Evolutionary conservation across 2,797 vertebrate genomes (phyloP).

Genomic region (Leucoraja ocellata): DNA sequence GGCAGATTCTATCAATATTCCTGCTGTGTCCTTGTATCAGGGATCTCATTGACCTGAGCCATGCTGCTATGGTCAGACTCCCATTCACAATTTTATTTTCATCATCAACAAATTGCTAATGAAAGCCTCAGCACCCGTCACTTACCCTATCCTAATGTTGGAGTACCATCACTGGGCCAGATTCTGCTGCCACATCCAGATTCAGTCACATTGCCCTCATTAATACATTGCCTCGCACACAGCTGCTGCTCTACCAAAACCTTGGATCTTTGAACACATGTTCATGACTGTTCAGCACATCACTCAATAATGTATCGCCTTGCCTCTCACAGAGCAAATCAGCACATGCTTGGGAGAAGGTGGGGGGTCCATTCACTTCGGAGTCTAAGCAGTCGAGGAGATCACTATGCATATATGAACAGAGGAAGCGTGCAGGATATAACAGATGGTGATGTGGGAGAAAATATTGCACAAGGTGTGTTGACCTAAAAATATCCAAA

Average conservation of each 20-base stretch:
- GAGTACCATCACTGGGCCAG: background rate
- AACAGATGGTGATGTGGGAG: background rate
- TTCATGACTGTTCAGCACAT: background rate
- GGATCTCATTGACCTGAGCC: background rate
- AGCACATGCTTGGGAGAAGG: background rate
- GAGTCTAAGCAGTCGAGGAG: background rate
- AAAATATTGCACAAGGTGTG: background rate
- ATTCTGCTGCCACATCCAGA: background rate
- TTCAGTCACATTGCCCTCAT: background rate
- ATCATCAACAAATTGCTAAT: background rate
- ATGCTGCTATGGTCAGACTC: background rate
- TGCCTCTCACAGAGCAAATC: background rate
- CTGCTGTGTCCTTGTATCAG: background rate
- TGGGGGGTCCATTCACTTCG: background rate
- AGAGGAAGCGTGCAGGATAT: background rate
- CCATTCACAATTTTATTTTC: background rate
- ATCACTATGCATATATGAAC: background rate
- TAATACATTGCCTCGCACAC: background rate
- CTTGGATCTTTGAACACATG: background rate
- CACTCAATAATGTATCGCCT: background rate
- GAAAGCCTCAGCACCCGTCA: background rate
- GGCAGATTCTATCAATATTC: background rate
- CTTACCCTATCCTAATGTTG: background rate
- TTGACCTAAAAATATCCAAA: background rate
- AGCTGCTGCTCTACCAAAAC: background rate